phyloP scores from a whole-genome alignment of 2,888 invertebrate species.

The Venustoraphidia nigricollis region DNA sequence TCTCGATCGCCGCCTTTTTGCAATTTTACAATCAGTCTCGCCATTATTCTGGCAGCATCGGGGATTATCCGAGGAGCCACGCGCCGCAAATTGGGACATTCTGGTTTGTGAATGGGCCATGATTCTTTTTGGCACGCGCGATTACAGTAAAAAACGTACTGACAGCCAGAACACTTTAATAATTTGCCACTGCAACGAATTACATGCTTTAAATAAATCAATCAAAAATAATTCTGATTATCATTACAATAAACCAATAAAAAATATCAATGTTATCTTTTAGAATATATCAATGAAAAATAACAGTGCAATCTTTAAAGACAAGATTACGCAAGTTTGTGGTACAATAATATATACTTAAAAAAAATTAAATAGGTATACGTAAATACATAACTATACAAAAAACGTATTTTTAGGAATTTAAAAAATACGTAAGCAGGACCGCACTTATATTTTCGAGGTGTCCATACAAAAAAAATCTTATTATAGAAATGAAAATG shows the following conservation, averaged over 20 bases:
- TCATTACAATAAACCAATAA: background rate
- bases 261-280: background rate
- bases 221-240: slow-evolving; percentile 1
- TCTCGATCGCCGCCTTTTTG: slow-evolving; percentile 50
- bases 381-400: background rate
- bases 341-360: too few species aligned
- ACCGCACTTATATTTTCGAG: too few species aligned
- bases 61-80: slow-evolving; percentile 58
- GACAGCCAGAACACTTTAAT: slow-evolving; percentile 69
- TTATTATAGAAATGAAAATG: too few species aligned
- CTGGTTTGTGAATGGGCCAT: slow-evolving; percentile 70
- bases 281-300: slow-evolving; percentile 1
- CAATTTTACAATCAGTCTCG: slow-evolving; percentile 55
- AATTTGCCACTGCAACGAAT: slow-evolving; percentile 45
- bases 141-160: slow-evolving; percentile 70
- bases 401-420: background rate
- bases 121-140: slow-evolving; percentile 63
- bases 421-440: too few species aligned
- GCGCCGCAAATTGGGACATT: slow-evolving; percentile 62
- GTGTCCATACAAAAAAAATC: too few species aligned
- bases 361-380: background rate
- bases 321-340: too few species aligned
- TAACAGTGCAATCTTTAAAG: background rate
- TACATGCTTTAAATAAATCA: slow-evolving; percentile 7
- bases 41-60: slow-evolving; percentile 67